Conservation (phyloP, 2,888 invertebrate species). For the Helicoverpa assulta region DNA sequence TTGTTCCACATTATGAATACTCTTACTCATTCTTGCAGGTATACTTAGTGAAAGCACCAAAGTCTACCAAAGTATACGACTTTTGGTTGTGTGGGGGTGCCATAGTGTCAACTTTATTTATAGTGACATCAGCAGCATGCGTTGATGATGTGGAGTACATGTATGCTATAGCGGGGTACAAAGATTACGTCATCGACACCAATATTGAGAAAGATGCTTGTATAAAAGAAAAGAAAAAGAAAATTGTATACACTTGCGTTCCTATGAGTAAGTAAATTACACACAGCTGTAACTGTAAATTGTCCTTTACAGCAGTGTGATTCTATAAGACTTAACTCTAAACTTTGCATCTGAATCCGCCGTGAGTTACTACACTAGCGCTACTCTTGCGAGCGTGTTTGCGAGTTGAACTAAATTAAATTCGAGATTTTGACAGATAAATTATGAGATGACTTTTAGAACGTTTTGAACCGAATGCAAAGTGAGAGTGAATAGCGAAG, state of each 20-base stretch:
- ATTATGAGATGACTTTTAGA: too few relatives aligned
- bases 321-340: too few relatives aligned
- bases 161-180: conserved; percentile 72
- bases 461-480: too few relatives aligned
- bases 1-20: too few relatives aligned
- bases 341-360: too few relatives aligned
- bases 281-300: too few relatives aligned
- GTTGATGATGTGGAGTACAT: conserved; percentile 67
- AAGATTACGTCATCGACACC: conserved; percentile 61
- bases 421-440: too few relatives aligned
- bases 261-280: conserved; percentile 39
- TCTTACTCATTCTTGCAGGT: conserved; percentile 50
- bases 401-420: too few relatives aligned
- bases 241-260: conserved; percentile 47
- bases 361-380: too few relatives aligned
- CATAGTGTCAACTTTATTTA: conserved; percentile 54
- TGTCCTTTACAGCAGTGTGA: too few relatives aligned
- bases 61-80: conserved; percentile 55
- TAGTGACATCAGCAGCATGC: conserved; percentile 71
- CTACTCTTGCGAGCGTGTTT: too few relatives aligned
- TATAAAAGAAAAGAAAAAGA: conserved; percentile 69
- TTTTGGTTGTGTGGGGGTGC: conserved; percentile 72
- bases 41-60: conserved; percentile 62
- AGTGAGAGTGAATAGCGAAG: too few relatives aligned
- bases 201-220: conserved; percentile 64